Evolutionary conservation across 2,888 invertebrate species (phyloP).

Genomic region (Spialia ferax): DNA sequence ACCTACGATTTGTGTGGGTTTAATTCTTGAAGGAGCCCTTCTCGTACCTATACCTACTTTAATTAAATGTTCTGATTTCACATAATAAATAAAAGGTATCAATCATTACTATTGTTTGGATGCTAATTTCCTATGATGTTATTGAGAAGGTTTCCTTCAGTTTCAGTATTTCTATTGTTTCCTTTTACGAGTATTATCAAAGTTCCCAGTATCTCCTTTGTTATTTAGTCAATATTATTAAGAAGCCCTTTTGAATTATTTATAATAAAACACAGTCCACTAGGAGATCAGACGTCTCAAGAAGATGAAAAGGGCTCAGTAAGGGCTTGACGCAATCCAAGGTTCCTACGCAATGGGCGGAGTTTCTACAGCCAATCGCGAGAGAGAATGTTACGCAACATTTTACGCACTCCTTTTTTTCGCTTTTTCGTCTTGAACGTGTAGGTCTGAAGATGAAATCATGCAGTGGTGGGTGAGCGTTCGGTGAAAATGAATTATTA

Average conservation of each 20-base stretch:
- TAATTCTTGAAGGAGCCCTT: neutral
- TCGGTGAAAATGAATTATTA: too few relatives aligned
- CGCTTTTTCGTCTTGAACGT: constrained; percentile 52
- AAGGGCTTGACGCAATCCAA: constrained; percentile 80
- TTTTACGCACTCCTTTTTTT: constrained; percentile 63
- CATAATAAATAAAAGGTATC: too few relatives aligned
- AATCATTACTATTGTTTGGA: too few relatives aligned
- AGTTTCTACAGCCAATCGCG: constrained; percentile 75
- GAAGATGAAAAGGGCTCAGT: constrained; percentile 75
- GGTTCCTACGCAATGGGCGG: constrained; percentile 83
- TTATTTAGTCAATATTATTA: constrained; percentile 51
- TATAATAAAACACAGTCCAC: constrained; percentile 86
- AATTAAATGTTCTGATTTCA: too few relatives aligned
- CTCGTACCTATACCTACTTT: too few relatives aligned
- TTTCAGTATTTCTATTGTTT: too few relatives aligned
- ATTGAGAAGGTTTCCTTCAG: too few relatives aligned
- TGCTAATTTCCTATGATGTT: too few relatives aligned
- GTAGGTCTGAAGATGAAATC: neutral
- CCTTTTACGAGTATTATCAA: too few relatives aligned
- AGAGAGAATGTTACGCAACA: constrained; percentile 73
- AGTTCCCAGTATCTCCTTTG: too few relatives aligned
- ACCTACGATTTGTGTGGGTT: neutral
- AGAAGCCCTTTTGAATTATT: constrained; percentile 85
- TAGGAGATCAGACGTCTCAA: constrained; percentile 71
- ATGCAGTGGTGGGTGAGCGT: neutral